Evolutionary conservation across 2,113 vertebrate species (phyloP), one percentile per base, ranked within the genome.

Genomic region (Myrmophylax atrothorax): DNA sequence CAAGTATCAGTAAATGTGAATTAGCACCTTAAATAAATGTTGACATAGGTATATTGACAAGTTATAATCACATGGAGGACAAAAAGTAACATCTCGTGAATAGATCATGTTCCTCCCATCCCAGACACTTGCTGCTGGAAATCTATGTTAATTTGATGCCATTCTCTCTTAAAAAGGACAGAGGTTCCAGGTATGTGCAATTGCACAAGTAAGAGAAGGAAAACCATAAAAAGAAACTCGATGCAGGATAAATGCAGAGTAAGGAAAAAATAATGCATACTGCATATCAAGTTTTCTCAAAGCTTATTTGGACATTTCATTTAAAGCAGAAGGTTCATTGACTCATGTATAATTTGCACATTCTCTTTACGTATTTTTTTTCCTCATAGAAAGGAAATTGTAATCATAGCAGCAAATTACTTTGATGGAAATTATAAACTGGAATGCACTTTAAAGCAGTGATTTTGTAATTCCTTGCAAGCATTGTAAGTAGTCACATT

Each of bases 321-420:
- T 91, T 92, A 70, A 86, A 90, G 35, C 8, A 87, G 63, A 77
- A 88, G 10, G 9, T 87, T 87, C 24, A 60, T 12, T 67, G 60
- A 46, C 42, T 79, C 31, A 64, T 3, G 1, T 64, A 62, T 5
- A 29, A 73, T 84, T 89, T 87, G 2, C 31, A 87, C n/a, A 12
- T 52, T 78, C 37, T 79, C 22, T 92, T 87, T 46, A 33, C 4
- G 38, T 74, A 2, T 75, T 38, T 49, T 77, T 52, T 49, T n/a
- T 69, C 70, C 15, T 73, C 3, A 1, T 55, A 26, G 56, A 70
- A 82, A 49, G 8, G 14, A 75, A 42, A 26, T 50, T 4, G 3
- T 38, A 94, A 80, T 80, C 28, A 49, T 75, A 83, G 14, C n/a
- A 86, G 25, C 28, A 93, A 70, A 89, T n/a, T 53, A 23, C 22